Percentiles rank a stretch among this genome's conserved stretches.
phyloP scores from a whole-genome alignment of 2,888 invertebrate genomes.

The Nomada goodeniana region DNA sequence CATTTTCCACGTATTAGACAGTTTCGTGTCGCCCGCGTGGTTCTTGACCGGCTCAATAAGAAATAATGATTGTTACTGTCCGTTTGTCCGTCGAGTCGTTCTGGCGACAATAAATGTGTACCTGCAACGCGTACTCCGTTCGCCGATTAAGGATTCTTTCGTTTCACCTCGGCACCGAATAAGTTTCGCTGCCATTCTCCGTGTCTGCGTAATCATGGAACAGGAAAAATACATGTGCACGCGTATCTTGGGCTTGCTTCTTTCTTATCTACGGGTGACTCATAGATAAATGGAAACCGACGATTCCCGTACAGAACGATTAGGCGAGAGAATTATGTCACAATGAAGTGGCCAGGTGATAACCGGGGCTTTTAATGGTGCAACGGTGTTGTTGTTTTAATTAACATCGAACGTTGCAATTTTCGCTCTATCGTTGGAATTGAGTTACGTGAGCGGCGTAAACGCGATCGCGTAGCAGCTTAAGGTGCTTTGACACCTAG shows the following conservation, averaged over 20 bases:
- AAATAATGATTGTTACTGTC: neutral
- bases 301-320: neutral
- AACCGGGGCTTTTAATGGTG: neutral
- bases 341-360: neutral
- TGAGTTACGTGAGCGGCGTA: neutral
- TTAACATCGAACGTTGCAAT: neutral
- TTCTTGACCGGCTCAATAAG: neutral
- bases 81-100: neutral
- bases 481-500: constrained; percentile 48
- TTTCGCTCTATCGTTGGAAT: neutral
- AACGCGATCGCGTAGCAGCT: constrained; percentile 7
- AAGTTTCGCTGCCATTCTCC: neutral
- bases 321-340: constrained; percentile 4
- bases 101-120: neutral
- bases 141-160: neutral
- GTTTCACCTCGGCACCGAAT: neutral
- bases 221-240: neutral
- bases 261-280: constrained; percentile 7
- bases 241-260: neutral
- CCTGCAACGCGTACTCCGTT: neutral
- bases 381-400: neutral
- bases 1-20: too few relatives aligned
- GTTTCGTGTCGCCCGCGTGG: neutral
- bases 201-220: neutral
- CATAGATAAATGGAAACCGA: neutral